A percentile compares a stretch with the other conserved stretches of the same genome.
These are phyloP conservation scores for Aphelenchoides fujianensis DNA, from an alignment of 1,140 invertebrate species.

Conservation along the genomic window DNA sequence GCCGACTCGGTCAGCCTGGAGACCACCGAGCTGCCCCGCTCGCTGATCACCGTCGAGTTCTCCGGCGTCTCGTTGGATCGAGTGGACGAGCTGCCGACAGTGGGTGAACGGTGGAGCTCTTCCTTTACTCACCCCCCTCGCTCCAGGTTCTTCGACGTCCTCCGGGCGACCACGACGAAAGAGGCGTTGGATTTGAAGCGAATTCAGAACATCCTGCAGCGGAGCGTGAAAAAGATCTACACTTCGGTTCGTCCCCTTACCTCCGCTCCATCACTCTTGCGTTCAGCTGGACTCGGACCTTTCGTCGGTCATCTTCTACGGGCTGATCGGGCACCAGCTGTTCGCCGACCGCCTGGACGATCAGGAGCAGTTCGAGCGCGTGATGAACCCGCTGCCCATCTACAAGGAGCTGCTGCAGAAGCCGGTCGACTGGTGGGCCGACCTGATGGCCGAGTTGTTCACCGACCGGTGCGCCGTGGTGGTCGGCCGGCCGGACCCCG, in stretches of 20 bases:
- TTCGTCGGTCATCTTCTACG: not conserved
- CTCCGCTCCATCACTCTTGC: not conserved
- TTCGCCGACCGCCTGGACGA: not conserved
- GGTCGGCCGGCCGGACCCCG: conserved; percentile 4
- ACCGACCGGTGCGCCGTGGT: conserved; percentile 17
- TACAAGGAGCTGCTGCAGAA: not conserved
- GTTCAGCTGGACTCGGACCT: conserved; percentile 9
- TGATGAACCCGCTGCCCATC: conserved; percentile 7
- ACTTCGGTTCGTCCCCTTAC: not conserved
- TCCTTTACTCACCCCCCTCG: too few species aligned
- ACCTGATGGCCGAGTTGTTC: conserved; percentile 6
- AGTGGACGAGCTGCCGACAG: conserved; percentile 69
- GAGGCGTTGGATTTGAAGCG: conserved; percentile 74
- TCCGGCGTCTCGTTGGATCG: conserved; percentile 75
- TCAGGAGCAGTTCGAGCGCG: conserved; percentile 18
- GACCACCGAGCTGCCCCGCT: conserved; percentile 35
- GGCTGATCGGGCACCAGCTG: not conserved
- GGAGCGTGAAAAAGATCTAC: conserved; percentile 69
- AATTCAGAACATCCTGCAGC: conserved; percentile 72
- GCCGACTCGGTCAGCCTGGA: conserved; percentile 71
- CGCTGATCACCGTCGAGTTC: conserved; percentile 72
- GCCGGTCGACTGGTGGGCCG: conserved; percentile 7
- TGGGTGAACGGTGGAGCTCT: conserved; percentile 66
- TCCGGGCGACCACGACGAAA: conserved; percentile 21
- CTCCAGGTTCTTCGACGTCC: conserved; percentile 13